A percentile compares a stretch with the other conserved stretches of the same genome.
These are phyloP conservation scores for Pipistrellus kuhlii DNA, from an alignment of 2,797 vertebrate genomes.

Conservation along the genomic window DNA sequence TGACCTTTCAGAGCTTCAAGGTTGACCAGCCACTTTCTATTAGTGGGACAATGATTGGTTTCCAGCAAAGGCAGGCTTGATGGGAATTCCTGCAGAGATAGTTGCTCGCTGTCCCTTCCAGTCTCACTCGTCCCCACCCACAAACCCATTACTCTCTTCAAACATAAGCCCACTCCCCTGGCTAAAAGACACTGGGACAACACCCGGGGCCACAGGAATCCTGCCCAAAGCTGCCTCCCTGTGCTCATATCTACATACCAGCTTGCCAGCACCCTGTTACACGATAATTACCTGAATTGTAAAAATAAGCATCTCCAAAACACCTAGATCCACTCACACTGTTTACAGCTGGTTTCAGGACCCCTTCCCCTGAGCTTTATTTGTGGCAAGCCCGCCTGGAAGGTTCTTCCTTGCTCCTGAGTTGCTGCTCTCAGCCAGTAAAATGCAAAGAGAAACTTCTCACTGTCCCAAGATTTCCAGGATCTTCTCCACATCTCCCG, in stretches of 20 bases:
- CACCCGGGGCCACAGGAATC: neutral
- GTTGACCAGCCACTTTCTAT: too few species aligned
- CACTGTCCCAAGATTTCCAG: fast-evolving
- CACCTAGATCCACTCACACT: neutral
- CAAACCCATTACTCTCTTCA: neutral
- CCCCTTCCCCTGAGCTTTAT: neutral
- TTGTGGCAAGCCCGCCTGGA: neutral
- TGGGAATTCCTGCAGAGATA: neutral
- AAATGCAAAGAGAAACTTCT: neutral
- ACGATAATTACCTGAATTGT: neutral
- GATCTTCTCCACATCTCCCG: fast-evolving
- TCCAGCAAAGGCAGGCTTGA: too few species aligned
- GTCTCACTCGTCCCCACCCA: neutral
- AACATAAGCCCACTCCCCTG: neutral
- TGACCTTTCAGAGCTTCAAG: too few species aligned
- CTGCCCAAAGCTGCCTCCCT: neutral
- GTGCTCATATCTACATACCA: neutral
- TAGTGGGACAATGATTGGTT: too few species aligned
- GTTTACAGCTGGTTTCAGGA: neutral
- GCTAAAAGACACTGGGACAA: neutral
- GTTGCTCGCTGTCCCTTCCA: neutral
- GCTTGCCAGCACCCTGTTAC: neutral
- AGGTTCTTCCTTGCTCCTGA: neutral
- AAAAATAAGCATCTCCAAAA: neutral
- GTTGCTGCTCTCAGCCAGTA: neutral